Evolutionary conservation across 1,140 invertebrate species (phyloP), one percentile per base, ranked within the genome.

Genomic region (Zaprionus camerounensis): DNA sequence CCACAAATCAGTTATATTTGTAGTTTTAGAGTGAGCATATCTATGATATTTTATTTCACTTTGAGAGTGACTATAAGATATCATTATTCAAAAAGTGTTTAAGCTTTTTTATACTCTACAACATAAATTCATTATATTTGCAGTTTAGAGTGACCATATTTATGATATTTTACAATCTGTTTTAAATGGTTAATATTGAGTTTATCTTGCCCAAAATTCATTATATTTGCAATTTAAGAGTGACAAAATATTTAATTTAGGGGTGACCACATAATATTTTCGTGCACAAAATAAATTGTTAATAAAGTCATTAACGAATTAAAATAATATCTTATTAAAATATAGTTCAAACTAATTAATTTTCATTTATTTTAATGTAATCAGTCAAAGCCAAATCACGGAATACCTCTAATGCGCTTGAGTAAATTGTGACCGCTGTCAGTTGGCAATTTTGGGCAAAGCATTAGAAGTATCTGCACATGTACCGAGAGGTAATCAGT

Each of bases 381-480:
- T 20, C 7, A 36, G 1, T 34, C 4, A 57, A 38, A 59, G 15
- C 22, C 3, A 24, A 17, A 20, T 20, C 1, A 7, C 5, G 28
- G 46, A 64, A 22, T 36, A 53, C 46, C 28, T 34, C 46, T 36
- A 62, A 24, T 74, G 38, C 57, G 65, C 3, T 28, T 28, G 7
- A 36, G 44, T 61, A 62, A 58, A 71, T 68, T 73, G 26, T 51
- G 53, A 38, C 26, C 53, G 13, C 58, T 81, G 82, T 85, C 74
- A 65, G 69, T 73, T 76, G 24, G 36, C 76, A 58, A 82, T 87
- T 80, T 65, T 57, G 53, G 46, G 17, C 31, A 58, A 78, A 46
- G 75, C 44, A 79, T 76, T 65, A 36, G 64, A 76, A 68, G 68
- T 72, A 73, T 64, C 51, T 63, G 46, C 53, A 53, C 20, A 24